These are phyloP conservation scores for Hipposideros armiger DNA, from an alignment of 2,113 vertebrate species.

Conservation along the genomic window DNA sequence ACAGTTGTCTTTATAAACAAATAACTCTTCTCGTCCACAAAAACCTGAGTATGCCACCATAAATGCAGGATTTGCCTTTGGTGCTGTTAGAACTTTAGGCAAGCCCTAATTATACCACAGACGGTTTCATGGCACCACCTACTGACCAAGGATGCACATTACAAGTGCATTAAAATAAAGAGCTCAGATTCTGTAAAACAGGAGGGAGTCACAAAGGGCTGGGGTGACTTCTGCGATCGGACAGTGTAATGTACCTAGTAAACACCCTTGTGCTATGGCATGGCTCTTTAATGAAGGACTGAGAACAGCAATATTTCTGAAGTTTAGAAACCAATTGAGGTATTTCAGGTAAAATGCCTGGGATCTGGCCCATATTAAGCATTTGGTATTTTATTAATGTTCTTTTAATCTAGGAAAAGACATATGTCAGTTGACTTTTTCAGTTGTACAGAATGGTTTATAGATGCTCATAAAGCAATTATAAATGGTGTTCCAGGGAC, in stretches of 20 bases:
- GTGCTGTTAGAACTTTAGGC: neutral
- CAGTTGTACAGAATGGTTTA: neutral
- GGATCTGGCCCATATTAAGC: neutral
- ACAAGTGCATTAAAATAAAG: neutral
- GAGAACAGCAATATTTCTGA: neutral
- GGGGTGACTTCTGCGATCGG: neutral
- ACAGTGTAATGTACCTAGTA: neutral
- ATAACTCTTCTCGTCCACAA: neutral
- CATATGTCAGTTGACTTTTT: neutral
- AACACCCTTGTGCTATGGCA: neutral
- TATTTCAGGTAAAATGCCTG: neutral
- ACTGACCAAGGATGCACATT: neutral
- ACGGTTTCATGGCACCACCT: constrained; percentile 45
- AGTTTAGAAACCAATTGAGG: neutral
- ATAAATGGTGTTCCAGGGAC: neutral
- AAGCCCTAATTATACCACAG: neutral
- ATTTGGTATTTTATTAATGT: neutral
- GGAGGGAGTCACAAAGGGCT: neutral
- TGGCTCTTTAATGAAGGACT: neutral
- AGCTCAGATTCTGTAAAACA: too few relatives aligned
- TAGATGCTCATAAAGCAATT: neutral
- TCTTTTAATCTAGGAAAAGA: neutral
- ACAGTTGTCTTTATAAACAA: neutral
- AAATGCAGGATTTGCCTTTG: neutral
- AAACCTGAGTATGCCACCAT: neutral